Conservation (phyloP, 2,888 invertebrate genomes). For the Drosophila lacicola region DNA sequence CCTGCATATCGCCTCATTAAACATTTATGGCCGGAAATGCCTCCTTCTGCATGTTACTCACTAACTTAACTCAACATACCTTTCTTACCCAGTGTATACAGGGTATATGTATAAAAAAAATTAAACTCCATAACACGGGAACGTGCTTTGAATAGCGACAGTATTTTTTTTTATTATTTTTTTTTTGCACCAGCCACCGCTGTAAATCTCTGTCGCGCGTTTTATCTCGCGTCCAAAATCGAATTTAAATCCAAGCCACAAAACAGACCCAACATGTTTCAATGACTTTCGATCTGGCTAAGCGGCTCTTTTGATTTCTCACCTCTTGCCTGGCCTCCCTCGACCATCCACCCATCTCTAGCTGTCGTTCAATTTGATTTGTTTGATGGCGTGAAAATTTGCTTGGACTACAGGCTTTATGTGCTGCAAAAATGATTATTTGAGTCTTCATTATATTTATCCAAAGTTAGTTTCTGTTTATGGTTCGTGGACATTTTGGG, state of each 20-base stretch:
- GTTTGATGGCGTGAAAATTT: conserved; percentile 67
- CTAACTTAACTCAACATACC: neutral
- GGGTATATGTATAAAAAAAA: conserved; percentile 11
- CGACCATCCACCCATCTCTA: conserved; percentile 11
- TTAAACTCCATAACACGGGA: conserved; percentile 54
- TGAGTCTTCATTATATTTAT: conserved; percentile 18
- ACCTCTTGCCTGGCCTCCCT: conserved; percentile 18
- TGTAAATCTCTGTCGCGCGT: conserved; percentile 63
- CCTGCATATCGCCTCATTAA: no score
- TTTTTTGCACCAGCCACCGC: conserved; percentile 32
- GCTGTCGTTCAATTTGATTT: conserved; percentile 55
- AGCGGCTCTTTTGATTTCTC: conserved; percentile 61
- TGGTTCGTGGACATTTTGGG: neutral
- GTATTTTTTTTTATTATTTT: conserved; percentile 25
- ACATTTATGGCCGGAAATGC: no score
- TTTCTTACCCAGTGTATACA: neutral
- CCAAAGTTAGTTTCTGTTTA: neutral
- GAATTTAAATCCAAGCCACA: conserved; percentile 70
- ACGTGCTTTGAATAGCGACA: conserved; percentile 74
- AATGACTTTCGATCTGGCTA: conserved; percentile 59
- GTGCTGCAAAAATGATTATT: conserved; percentile 41
- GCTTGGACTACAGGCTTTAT: conserved; percentile 41
- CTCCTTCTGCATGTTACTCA: neutral
- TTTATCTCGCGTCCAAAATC: conserved; percentile 76
- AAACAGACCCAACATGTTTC: conserved; percentile 67